These are phyloP conservation scores for Astatotilapia flaviijosephi DNA, from an alignment of 2,113 vertebrate species.

Conservation along the genomic window DNA sequence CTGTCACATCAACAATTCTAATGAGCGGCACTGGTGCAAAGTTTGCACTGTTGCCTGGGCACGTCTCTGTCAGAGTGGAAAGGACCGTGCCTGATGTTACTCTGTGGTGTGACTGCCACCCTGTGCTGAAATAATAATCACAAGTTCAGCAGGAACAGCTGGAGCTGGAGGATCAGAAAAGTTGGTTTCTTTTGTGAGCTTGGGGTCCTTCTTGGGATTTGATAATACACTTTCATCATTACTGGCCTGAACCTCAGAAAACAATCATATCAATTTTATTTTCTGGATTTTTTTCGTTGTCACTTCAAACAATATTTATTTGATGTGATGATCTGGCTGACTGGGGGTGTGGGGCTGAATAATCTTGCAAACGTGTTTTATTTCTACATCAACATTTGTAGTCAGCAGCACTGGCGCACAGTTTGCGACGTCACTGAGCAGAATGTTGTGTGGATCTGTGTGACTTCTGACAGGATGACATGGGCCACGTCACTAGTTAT, in stretches of 20 bases:
- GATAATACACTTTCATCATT: neutral
- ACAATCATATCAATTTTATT: neutral
- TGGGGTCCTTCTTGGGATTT: neutral
- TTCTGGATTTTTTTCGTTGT: rapidly evolving
- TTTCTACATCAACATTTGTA: neutral
- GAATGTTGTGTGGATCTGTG: neutral
- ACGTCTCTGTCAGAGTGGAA: neutral
- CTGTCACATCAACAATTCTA: neutral
- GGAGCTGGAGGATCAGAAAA: neutral
- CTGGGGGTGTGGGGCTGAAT: neutral
- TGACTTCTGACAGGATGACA: neutral
- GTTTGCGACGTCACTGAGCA: neutral
- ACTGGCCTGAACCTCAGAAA: neutral
- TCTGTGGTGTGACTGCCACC: neutral
- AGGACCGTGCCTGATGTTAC: neutral
- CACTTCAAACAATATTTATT: neutral
- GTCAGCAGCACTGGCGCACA: neutral
- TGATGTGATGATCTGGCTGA: neutral
- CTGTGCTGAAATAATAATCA: neutral
- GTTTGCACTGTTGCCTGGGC: neutral
- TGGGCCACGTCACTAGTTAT: neutral
- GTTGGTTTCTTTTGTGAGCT: rapidly evolving
- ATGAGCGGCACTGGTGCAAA: neutral
- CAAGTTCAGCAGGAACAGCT: neutral
- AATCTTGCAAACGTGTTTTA: neutral